These are phyloP conservation scores for Oostethus manadensis DNA, from an alignment of 2,113 vertebrate species.

Conservation along the genomic window DNA sequence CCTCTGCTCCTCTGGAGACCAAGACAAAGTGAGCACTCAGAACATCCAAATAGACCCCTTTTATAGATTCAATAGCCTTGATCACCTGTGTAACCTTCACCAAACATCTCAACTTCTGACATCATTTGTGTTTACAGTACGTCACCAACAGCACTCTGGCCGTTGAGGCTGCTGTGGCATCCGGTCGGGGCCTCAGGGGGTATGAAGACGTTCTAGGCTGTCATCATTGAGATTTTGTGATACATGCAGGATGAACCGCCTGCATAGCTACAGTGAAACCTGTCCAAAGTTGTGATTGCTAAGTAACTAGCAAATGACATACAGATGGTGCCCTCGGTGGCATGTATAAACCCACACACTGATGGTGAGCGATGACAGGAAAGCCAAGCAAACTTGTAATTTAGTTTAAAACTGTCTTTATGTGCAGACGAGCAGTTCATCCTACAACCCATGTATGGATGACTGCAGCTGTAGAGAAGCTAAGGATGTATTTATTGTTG, in stretches of 20 bases:
- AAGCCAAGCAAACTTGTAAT: too few species aligned
- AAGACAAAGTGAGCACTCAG: constrained; percentile 33
- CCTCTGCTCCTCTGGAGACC: constrained; percentile 26
- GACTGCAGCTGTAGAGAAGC: constrained; percentile 1
- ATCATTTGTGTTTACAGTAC: background rate
- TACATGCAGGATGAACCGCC: constrained; percentile 20
- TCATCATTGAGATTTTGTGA: constrained; percentile 29
- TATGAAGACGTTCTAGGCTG: constrained; percentile 30
- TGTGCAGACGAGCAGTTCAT: background rate
- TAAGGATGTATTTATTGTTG: too few species aligned
- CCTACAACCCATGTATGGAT: background rate
- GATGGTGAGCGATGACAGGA: background rate
- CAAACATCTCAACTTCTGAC: background rate
- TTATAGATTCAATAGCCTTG: too few species aligned
- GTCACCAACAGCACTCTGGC: background rate
- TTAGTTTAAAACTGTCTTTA: too few species aligned
- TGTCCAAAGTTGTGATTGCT: background rate
- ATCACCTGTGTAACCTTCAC: background rate
- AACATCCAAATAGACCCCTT: constrained; percentile 27
- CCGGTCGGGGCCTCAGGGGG: constrained; percentile 8
- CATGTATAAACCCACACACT: background rate
- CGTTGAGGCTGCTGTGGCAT: background rate
- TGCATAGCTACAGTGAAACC: constrained; percentile 11
- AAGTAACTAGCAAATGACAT: constrained; percentile 11
- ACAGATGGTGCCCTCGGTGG: background rate